A percentile compares a stretch with the other conserved stretches of the same genome.
phyloP scores from a whole-genome alignment of 2,797 vertebrate genomes.

The Champsocephalus esox region DNA sequence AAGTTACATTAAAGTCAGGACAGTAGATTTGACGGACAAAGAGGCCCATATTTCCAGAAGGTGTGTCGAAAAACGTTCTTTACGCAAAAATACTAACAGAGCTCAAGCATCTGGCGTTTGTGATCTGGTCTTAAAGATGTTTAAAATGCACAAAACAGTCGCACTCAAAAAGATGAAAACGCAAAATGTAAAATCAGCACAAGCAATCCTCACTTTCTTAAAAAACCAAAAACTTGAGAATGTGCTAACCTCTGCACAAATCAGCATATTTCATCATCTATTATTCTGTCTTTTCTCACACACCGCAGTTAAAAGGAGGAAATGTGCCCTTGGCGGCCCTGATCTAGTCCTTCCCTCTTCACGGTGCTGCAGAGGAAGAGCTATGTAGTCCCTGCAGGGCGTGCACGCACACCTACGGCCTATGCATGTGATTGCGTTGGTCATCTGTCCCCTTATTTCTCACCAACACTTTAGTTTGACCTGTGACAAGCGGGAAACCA shows the following conservation, averaged over 20 bases:
- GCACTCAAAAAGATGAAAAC: slow-evolving; percentile 1
- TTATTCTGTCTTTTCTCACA: slow-evolving; percentile 3
- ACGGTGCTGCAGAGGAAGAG: slow-evolving; percentile 42
- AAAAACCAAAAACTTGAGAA: slow-evolving; percentile 20
- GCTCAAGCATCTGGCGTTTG: too few relatives aligned
- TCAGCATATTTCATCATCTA: slow-evolving; percentile 14
- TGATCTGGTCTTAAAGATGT: slow-evolving; percentile 17
- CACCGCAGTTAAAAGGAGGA: slow-evolving; percentile 29
- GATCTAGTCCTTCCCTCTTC: slow-evolving; percentile 43
- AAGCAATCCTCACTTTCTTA: neutral
- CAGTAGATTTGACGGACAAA: too few relatives aligned
- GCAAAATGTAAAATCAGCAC: slow-evolving; percentile 9
- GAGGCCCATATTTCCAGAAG: too few relatives aligned
- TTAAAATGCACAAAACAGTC: slow-evolving; percentile 1
- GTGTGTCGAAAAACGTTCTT: too few relatives aligned
- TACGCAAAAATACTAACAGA: too few relatives aligned
- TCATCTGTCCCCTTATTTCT: slow-evolving; percentile 28
- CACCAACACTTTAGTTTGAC: slow-evolving; percentile 36
- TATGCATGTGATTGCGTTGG: neutral
- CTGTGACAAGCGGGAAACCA: slow-evolving; percentile 68
- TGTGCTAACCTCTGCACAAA: slow-evolving; percentile 35
- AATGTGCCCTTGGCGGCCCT: slow-evolving; percentile 42
- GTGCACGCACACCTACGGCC: slow-evolving; percentile 17
- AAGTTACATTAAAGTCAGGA: too few relatives aligned
- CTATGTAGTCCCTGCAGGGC: slow-evolving; percentile 23